A percentile compares a stretch with the other conserved stretches of the same genome.
These are phyloP conservation scores for Drosophila rufa DNA, from an alignment of 1,140 invertebrate species.

Conservation along the genomic window DNA sequence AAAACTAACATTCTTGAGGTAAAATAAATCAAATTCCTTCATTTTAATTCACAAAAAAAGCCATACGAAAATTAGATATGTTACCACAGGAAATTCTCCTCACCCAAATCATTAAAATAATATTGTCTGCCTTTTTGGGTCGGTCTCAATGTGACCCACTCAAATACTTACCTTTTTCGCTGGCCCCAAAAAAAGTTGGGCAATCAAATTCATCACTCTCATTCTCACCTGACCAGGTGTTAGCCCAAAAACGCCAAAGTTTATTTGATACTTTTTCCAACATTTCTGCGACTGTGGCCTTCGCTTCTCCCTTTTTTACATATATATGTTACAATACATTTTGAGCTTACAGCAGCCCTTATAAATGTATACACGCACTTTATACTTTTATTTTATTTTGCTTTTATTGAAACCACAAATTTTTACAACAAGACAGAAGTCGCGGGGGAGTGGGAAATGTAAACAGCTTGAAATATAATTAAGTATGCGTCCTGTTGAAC, in stretches of 20 bases:
- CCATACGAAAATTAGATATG: not conserved
- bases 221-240: slow-evolving; percentile 27
- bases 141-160: not conserved
- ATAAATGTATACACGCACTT: slow-evolving; percentile 36
- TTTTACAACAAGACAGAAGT: slow-evolving; percentile 29
- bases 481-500: slow-evolving; percentile 75
- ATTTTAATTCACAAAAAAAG: too few relatives aligned
- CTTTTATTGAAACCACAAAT: slow-evolving; percentile 65
- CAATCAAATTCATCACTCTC: slow-evolving; percentile 36
- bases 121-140: not conserved
- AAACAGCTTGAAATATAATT: slow-evolving; percentile 76
- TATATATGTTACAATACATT: slow-evolving; percentile 51
- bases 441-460: slow-evolving; percentile 23
- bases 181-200: slow-evolving; percentile 7
- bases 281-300: slow-evolving; percentile 8
- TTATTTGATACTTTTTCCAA: slow-evolving; percentile 36
- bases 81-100: not conserved
- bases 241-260: slow-evolving; percentile 24
- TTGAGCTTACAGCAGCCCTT: slow-evolving; percentile 5
- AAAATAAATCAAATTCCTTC: not conserved
- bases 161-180: not conserved
- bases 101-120: not conserved
- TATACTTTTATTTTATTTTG: slow-evolving; percentile 24
- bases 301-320: slow-evolving; percentile 54
- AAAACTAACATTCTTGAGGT: not conserved